Conservation (phyloP, 1,140 invertebrate genomes). For the Ditylenchus dipsaci region DNA sequence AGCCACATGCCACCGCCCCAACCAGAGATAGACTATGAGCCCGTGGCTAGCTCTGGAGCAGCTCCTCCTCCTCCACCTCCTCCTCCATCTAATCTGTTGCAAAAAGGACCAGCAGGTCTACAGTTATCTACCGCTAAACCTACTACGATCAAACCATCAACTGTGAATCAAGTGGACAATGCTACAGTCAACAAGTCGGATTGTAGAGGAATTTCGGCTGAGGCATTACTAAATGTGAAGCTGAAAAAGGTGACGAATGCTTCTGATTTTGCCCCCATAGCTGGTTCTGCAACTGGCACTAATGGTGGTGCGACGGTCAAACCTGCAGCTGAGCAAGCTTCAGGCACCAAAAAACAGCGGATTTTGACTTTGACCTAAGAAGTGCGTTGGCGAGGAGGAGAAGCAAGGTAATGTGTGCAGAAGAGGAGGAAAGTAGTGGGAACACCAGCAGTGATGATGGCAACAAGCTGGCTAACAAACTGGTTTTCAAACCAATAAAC, state of each 20-base stretch:
- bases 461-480: neutral
- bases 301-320: neutral
- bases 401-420: conserved; percentile 46
- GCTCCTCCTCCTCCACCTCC: conserved; percentile 48
- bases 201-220: conserved; percentile 43
- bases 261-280: neutral
- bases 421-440: conserved; percentile 42
- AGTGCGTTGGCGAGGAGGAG: conserved; percentile 54
- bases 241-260: conserved; percentile 47
- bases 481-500: neutral
- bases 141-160: neutral
- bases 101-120: conserved; percentile 25
- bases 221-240: conserved; percentile 43
- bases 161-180: neutral
- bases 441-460: neutral
- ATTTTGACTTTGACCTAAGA: conserved; percentile 54
- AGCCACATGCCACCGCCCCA: neutral
- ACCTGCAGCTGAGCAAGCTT: conserved; percentile 1
- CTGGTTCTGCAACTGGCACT: neutral
- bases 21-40: conserved; percentile 4
- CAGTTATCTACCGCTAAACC: neutral
- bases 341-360: neutral
- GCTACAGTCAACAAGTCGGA: conserved; percentile 1
- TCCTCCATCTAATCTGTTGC: conserved; percentile 30
- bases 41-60: neutral